phyloP scores from a whole-genome alignment of 2,888 invertebrate species.

The Osedax fenrisi region DNA sequence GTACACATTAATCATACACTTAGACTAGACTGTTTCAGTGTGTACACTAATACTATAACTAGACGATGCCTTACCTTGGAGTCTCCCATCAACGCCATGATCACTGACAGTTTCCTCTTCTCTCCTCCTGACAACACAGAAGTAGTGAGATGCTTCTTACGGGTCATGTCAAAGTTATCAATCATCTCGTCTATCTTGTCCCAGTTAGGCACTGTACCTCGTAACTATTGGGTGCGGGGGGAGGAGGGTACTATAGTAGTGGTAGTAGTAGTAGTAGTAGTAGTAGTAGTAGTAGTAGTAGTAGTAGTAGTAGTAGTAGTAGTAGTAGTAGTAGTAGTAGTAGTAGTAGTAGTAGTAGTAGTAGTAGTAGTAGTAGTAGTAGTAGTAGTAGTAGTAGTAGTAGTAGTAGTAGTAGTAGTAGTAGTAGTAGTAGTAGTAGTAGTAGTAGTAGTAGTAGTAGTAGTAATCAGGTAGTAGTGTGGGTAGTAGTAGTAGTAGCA shows the following conservation, averaged over 20 bases:
- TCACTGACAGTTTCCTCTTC: background rate
- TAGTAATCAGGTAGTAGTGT: no score
- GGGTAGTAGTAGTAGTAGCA: no score
- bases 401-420: background rate
- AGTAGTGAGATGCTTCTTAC: background rate
- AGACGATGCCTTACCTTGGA: background rate
- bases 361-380: conserved; percentile 21
- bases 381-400: background rate
- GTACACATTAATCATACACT: no score
- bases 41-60: no score
- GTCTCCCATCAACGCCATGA: background rate
- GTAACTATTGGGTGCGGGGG: no score
- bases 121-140: background rate
- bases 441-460: background rate
- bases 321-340: conserved; percentile 26
- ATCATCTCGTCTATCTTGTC: background rate
- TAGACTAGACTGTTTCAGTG: no score
- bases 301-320: conserved; percentile 23
- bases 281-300: conserved; percentile 28
- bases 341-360: conserved; percentile 24
- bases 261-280: conserved; percentile 23
- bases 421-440: background rate
- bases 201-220: background rate
- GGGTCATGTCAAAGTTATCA: background rate
- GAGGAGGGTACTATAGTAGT: conserved; percentile 14